Conservation (phyloP, 1,140 invertebrate species). For the Metopolophium dirhodum region DNA sequence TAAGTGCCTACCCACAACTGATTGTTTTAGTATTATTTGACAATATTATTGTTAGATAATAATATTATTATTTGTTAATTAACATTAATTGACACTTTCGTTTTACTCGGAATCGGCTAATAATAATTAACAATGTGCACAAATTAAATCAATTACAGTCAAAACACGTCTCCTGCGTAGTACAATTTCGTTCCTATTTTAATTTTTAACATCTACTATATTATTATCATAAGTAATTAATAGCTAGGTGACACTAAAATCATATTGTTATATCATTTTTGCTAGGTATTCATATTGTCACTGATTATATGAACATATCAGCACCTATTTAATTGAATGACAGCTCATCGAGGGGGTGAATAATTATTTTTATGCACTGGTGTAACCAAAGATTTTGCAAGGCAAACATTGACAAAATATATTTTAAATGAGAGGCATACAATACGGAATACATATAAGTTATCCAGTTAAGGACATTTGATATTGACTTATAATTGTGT, state of each 20-base stretch:
- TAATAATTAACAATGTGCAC: neutral
- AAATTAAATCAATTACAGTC: neutral
- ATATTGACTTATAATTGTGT: conserved; percentile 42
- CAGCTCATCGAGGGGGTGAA: neutral
- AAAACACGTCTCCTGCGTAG: neutral
- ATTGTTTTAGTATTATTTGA: neutral
- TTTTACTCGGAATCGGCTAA: neutral
- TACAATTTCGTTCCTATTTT: neutral
- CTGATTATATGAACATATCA: neutral
- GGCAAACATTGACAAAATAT: neutral
- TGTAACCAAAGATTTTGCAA: conserved; percentile 29
- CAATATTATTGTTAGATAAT: neutral
- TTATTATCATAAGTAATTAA: neutral
- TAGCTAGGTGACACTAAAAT: neutral
- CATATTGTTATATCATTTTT: neutral
- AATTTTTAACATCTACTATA: neutral
- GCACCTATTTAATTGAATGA: neutral
- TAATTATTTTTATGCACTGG: neutral
- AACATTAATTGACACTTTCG: neutral
- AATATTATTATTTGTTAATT: neutral
- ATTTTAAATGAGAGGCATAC: neutral
- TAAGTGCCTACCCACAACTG: neutral
- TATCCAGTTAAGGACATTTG: conserved; percentile 30
- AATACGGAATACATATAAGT: conserved; percentile 41
- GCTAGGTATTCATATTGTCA: neutral